A percentile compares a stretch with the other conserved stretches of the same genome.
Conservation (phyloP, 2,797 vertebrate species). For the Chaetophractus vellerosus region DNA sequence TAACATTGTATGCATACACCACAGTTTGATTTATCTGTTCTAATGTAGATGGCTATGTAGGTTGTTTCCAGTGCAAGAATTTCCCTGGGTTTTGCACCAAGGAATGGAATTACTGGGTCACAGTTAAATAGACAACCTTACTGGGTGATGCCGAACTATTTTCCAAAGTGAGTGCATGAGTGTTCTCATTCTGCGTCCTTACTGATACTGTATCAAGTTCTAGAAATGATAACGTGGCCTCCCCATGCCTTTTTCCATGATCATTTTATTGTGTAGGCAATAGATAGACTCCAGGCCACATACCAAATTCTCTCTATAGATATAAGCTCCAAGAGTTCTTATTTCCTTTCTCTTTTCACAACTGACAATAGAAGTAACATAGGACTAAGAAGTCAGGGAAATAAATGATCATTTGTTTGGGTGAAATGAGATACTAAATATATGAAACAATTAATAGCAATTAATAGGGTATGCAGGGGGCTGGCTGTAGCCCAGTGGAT, state of each 20-base stretch:
- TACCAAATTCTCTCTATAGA: not conserved
- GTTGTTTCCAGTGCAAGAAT: not conserved
- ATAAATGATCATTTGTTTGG: not conserved
- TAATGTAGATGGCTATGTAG: not conserved
- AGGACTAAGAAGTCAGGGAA: not conserved
- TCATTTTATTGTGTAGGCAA: not conserved
- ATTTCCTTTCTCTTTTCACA: not conserved
- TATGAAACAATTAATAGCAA: not conserved
- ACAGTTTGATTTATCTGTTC: not conserved
- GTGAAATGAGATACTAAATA: slow-evolving; percentile 25
- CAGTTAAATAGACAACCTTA: not conserved
- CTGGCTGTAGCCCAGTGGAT: no score
- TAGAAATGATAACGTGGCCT: not conserved
- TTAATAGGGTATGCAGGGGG: not conserved
- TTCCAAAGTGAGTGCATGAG: not conserved
- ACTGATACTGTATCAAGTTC: not conserved
- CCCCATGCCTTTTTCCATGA: not conserved
- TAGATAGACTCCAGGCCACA: not conserved
- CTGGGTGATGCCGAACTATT: not conserved
- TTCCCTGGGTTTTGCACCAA: not conserved
- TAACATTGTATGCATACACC: not conserved
- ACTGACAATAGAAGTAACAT: not conserved
- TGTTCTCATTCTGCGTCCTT: not conserved
- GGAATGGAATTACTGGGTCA: not conserved
- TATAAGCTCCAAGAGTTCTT: not conserved